Evolutionary conservation across 2,888 invertebrate species (phyloP).

Genomic region (Nycteola revayana): DNA sequence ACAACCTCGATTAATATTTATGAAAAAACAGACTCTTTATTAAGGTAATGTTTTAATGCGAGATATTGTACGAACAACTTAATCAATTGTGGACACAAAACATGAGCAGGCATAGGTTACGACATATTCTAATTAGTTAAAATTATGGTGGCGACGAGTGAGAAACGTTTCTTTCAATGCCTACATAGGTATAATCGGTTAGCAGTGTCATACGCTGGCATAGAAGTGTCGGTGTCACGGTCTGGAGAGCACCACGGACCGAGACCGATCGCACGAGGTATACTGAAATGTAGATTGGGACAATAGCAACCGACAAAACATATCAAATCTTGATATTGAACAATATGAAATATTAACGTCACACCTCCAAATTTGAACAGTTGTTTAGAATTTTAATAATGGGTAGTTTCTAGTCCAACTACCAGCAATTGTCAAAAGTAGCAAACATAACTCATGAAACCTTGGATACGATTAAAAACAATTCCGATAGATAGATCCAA

Average conservation of each 20-base stretch:
- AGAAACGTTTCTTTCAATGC: slow-evolving; percentile 28
- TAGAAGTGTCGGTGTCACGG: slow-evolving; percentile 28
- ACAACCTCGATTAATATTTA: too few relatives aligned
- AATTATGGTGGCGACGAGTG: slow-evolving; percentile 16
- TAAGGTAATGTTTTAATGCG: too few relatives aligned
- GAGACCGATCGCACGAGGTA: slow-evolving; percentile 33
- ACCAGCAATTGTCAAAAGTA: slow-evolving; percentile 20
- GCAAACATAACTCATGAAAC: slow-evolving; percentile 30
- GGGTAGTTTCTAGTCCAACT: slow-evolving; percentile 8
- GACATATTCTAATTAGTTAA: too few relatives aligned
- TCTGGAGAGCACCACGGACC: slow-evolving; percentile 33
- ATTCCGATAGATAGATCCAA: slow-evolving; percentile 64
- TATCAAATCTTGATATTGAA: background rate
- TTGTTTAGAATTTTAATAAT: slow-evolving; percentile 1
- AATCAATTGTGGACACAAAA: too few relatives aligned
- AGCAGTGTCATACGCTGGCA: slow-evolving; percentile 8
- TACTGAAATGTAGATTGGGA: slow-evolving; percentile 4
- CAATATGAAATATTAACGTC: background rate
- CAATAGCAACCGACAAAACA: background rate
- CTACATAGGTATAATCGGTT: slow-evolving; percentile 25
- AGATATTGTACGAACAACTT: too few relatives aligned
- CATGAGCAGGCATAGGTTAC: too few relatives aligned
- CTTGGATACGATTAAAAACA: slow-evolving; percentile 50
- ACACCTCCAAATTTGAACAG: background rate
- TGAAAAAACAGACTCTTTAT: too few relatives aligned